Percentiles rank a stretch among this genome's conserved stretches.
Evolutionary conservation across 2,113 vertebrate species (phyloP).

Genomic region (Caracal caracal): DNA sequence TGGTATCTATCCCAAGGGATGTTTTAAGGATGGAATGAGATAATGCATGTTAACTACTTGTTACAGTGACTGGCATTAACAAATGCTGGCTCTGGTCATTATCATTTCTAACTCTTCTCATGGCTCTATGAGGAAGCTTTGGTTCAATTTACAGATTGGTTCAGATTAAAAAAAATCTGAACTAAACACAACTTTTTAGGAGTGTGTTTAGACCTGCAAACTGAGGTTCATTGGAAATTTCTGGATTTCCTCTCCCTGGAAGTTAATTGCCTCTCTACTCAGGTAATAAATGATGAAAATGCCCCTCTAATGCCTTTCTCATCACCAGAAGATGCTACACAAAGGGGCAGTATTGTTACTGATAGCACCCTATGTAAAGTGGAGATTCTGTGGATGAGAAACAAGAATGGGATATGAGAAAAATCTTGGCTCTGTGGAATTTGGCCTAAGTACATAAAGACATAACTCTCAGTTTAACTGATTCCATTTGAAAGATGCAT

Average conservation of each 20-base stretch:
- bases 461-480: slow-evolving; percentile 36
- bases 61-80: not conserved
- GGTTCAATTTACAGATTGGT: not conserved
- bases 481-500: slow-evolving; percentile 41
- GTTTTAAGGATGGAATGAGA: slow-evolving; percentile 23
- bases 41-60: not conserved
- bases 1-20: not conserved
- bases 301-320: not conserved
- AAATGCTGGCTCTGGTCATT: not conserved
- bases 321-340: not conserved
- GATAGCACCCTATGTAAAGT: not conserved
- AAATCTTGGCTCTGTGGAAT: not conserved
- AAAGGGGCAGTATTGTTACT: not conserved
- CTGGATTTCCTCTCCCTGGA: not conserved
- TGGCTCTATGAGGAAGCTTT: not conserved
- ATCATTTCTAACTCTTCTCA: not conserved
- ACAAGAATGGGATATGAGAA: not conserved
- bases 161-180: not conserved
- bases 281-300: not conserved
- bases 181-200: not conserved
- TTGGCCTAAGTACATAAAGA: slow-evolving; percentile 11
- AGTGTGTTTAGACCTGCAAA: not conserved
- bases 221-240: not conserved
- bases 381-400: not conserved
- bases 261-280: not conserved